These are phyloP conservation scores for Cynodonichthys magdalenae DNA, from an alignment of 2,797 vertebrate species.

Conservation along the genomic window DNA sequence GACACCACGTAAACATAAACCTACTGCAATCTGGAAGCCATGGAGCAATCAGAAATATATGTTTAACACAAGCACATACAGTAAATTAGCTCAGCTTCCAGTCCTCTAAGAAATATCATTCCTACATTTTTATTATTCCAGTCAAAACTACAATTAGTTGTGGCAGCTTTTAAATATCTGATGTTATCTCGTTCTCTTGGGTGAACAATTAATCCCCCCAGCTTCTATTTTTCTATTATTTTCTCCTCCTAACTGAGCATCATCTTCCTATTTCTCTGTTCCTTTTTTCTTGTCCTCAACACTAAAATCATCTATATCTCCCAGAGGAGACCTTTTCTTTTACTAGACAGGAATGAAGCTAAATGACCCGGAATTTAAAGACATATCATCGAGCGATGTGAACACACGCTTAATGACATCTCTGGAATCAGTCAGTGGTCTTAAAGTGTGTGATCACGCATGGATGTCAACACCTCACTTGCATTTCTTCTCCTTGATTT, in stretches of 20 bases:
- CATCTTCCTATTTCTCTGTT: slow-evolving; percentile 40
- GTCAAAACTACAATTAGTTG: slow-evolving; percentile 79
- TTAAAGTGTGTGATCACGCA: slow-evolving; percentile 1
- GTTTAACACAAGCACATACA: slow-evolving; percentile 52
- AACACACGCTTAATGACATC: slow-evolving; percentile 30
- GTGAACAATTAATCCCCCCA: slow-evolving; percentile 81
- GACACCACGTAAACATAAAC: slow-evolving; percentile 32
- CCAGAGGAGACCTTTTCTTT: slow-evolving; percentile 44
- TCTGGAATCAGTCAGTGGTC: slow-evolving; percentile 32
- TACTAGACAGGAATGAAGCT: slow-evolving; percentile 51
- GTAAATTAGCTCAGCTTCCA: slow-evolving; percentile 67
- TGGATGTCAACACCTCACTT: background rate
- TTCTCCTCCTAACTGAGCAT: slow-evolving; percentile 45
- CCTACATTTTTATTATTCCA: slow-evolving; percentile 73
- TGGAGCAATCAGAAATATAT: slow-evolving; percentile 48
- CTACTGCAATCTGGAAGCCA: slow-evolving; percentile 30
- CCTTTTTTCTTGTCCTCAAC: slow-evolving; percentile 11
- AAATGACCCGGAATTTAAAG: slow-evolving; percentile 58
- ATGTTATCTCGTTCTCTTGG: slow-evolving; percentile 77
- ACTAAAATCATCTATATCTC: slow-evolving; percentile 33
- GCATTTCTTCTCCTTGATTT: background rate
- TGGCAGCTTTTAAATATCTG: slow-evolving; percentile 79
- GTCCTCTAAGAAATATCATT: slow-evolving; percentile 67
- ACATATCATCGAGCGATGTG: slow-evolving; percentile 20
- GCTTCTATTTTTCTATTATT: slow-evolving; percentile 59